Evolutionary conservation across 64 coral and sea anemone genomes (phyloP), one percentile per base, ranked within the genome.

Genomic region (Astreopora myriophthalma): DNA sequence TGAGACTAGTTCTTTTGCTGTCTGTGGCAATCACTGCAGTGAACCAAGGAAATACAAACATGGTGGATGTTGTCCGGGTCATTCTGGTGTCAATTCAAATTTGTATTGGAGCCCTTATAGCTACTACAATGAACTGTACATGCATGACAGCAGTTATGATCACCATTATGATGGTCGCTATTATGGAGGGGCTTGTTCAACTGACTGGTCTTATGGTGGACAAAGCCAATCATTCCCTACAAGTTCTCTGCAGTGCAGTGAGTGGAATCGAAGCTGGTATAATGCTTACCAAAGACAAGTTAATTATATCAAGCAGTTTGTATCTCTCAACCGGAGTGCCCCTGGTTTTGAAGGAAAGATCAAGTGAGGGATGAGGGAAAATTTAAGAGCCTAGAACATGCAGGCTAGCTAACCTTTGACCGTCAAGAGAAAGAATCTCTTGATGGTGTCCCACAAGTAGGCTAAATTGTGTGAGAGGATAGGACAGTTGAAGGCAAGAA

Each of bases 191-290:
- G 1, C 22, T 33, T 35, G 17, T 36, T 33, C 2, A 65, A 34
- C 33, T 12, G 57, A 22, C 27, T 60, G 26, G 23, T 6, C 32
- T 14, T 1, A 23, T 33, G 3, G 19, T 52, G 7, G 25, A 13
- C 71, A 40, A 20, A 20, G 38, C 13, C 8, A 37, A 30, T 7
- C 5, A 58, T 26, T 40, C 6, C 74, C 72, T 29, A 13, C 33
- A 62, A 61, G 19, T 16, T 26, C 27, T 6, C 42, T 8, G 8
- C 39, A 65, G 40, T 35, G 71, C 8, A 14, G 32, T 31, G 71
- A 46, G 0, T 96, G 95, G 95, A 80, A 61, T 57, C 66, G 30
- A 29, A 82, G 71, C 8, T 96, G 95, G 95, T 44, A 93, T 69
- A 90, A 79, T 1, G 86, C 95, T 14, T 96, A 93, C 67, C 62